These are phyloP conservation scores for Dinomys branickii DNA, from an alignment of 2,113 vertebrate genomes.

Conservation along the genomic window DNA sequence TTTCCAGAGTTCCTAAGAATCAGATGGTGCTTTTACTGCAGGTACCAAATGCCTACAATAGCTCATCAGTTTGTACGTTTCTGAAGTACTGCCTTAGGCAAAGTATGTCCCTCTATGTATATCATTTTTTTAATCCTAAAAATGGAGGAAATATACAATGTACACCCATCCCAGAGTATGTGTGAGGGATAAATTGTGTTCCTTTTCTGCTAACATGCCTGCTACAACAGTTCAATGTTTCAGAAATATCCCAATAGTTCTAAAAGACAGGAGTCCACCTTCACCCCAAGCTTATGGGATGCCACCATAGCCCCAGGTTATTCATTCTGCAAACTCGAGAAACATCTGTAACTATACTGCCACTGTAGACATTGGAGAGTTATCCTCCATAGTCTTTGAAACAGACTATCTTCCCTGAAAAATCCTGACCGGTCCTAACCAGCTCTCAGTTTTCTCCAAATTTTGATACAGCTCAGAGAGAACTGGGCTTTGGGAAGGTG, in stretches of 20 bases:
- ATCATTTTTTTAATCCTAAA: background rate
- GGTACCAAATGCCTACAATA: background rate
- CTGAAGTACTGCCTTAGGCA: background rate
- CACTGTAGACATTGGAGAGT: background rate
- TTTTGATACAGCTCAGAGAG: background rate
- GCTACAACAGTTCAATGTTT: background rate
- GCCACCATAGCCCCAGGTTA: background rate
- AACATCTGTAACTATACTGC: constrained; percentile 16
- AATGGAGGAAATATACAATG: background rate
- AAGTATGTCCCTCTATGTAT: background rate
- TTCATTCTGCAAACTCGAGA: constrained; percentile 70
- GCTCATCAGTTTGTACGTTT: background rate
- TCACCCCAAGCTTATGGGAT: background rate
- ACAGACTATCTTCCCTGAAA: constrained; percentile 23
- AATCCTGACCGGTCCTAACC: constrained; percentile 16
- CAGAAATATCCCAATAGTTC: background rate
- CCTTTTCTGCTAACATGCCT: background rate
- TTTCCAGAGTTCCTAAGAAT: background rate
- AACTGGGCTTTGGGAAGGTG: constrained; percentile 20
- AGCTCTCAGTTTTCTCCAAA: constrained; percentile 35
- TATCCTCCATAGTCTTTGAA: background rate
- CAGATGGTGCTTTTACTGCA: background rate
- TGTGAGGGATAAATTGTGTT: background rate
- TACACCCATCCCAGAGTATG: background rate
- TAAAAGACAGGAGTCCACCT: background rate